phyloP scores from a whole-genome alignment of 2,888 invertebrate species.

The Vesta saturnalis region DNA sequence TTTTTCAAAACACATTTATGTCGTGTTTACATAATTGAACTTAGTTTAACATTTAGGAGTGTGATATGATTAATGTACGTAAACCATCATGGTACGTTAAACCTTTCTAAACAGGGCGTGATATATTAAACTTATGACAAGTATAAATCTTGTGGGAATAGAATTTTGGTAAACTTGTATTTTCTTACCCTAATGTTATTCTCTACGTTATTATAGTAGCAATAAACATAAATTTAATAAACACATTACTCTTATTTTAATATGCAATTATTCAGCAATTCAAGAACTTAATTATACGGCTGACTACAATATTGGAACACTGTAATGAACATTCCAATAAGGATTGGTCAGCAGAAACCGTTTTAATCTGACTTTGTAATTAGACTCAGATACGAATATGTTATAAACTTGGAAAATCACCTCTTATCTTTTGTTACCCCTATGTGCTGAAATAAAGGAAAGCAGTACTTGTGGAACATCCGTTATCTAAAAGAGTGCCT shows the following conservation, averaged over 20 bases:
- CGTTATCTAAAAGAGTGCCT: neutral
- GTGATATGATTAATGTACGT: conserved; percentile 31
- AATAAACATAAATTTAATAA: neutral
- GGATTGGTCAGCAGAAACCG: conserved; percentile 35
- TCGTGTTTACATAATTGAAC: conserved; percentile 6
- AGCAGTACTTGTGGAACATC: neutral
- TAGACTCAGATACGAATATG: conserved; percentile 21
- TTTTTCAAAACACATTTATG: neutral
- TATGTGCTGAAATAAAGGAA: neutral
- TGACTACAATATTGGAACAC: conserved; percentile 27
- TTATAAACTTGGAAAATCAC: conserved; percentile 8
- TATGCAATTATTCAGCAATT: conserved; percentile 9
- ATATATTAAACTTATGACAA: conserved; percentile 36
- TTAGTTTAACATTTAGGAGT: conserved; percentile 7
- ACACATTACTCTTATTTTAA: conserved; percentile 3
- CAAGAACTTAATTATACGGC: conserved; percentile 28
- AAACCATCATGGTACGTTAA: conserved; percentile 25
- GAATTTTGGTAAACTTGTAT: conserved; percentile 8
- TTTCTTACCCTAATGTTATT: neutral
- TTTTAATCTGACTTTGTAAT: conserved; percentile 37
- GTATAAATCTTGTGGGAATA: conserved; percentile 30
- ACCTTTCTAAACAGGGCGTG: conserved; percentile 31
- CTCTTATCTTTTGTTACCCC: conserved; percentile 12
- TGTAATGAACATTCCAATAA: conserved; percentile 30
- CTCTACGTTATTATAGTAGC: conserved; percentile 1